Base-by-base conservation (phyloP, 1,140 invertebrate genomes). In the Hylaeus volcanicus region DNA sequence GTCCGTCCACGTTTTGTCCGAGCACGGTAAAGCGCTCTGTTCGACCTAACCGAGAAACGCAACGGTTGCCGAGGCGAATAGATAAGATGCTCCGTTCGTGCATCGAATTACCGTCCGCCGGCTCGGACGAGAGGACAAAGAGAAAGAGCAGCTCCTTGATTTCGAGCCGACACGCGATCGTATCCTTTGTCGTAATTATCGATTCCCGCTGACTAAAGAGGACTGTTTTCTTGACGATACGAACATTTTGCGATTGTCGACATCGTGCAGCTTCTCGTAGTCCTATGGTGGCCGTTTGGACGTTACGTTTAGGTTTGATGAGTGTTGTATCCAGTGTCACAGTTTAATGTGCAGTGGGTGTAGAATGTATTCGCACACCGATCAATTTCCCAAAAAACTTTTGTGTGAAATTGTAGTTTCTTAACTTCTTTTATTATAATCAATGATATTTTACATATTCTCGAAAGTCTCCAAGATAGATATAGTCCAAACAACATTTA, bases 111-210 rank as follows among this genome's bases (percentile, higher is more conserved):
- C 37, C 60, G 60, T 63, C 37, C 9, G 60, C 26, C 60, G 37
- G 37, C 60, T 26, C 26, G 60, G n/a, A 41, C n/a, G 26, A 37
- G n/a, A 9, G 11, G 58, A 37, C 58, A 26, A 26, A n/a, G 8
- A 66, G 45, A 66, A 66, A 66, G 64, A 66, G 64, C 64, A 66
- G 45, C 64, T 66, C 64, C 64, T 66, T 66, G 15, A 66, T 66
- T 51, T 15, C 64, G 43, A 26, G 15, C 2, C 26, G 43, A 45
- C 64, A 66, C 64, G 64, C 64, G 64, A 66, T 66, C 39, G 11
- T 51, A 48, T 15, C 51, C 43, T 26, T 66, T 48, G 43, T 48
- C 43, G 64, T 66, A 66, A 66, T 66, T 51, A 66, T 66, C 64
- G 64, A 66, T 66, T 66, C 26, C 26, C 64, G 43, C 45, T 1